Evolutionary conservation across 1,140 invertebrate genomes (phyloP), one percentile per base, ranked within the genome.

Genomic region (Lasioglossum baleicum): DNA sequence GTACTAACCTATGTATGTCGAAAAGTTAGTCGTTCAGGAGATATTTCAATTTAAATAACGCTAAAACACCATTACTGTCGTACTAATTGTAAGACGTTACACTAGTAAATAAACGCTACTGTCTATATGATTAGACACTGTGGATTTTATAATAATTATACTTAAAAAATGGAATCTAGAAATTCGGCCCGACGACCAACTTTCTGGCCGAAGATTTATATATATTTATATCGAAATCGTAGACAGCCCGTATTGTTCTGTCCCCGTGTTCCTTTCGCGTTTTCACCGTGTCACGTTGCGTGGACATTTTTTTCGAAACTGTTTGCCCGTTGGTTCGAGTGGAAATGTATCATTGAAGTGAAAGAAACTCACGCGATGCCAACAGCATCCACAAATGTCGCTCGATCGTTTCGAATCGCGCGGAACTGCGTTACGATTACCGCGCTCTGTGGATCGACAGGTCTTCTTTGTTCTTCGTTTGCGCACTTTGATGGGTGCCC

Each of bases 401-500:
- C 56, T 64, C 44, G 40, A 74, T 58, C 72, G 65, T 61, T 81
- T 76, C 26, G 72, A 60, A 10, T 72, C 58, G 53, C 40, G 48
- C 13, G 79, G 56, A 22, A 61, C 35, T 20, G 66, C 67, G 53
- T 75, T 82, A 69, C 81, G 80, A 58, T 22, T 68, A 26, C 26
- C 56, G 31, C 35, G 67, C 22, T 82, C 40, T 3, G 51, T 7
- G 22, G 56, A 61, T 7, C 20, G 61, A 75, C 58, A 73, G 61
- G 13, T 15, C 64, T 82, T 88, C 63, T 87, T 90, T 82, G 65
- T 89, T 83, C 94, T 93, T 80, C 94, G 92, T 83, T 94, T 94
- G 83, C 95, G 92, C 80, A 95, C 94, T 91, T 95, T 95, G 65
- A 93, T 92, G 13, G 95, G 95, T 58, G 95, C 94, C 17, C 94